Evolutionary conservation across 2,888 invertebrate species (phyloP).

Genomic region (Agrochola litura): DNA sequence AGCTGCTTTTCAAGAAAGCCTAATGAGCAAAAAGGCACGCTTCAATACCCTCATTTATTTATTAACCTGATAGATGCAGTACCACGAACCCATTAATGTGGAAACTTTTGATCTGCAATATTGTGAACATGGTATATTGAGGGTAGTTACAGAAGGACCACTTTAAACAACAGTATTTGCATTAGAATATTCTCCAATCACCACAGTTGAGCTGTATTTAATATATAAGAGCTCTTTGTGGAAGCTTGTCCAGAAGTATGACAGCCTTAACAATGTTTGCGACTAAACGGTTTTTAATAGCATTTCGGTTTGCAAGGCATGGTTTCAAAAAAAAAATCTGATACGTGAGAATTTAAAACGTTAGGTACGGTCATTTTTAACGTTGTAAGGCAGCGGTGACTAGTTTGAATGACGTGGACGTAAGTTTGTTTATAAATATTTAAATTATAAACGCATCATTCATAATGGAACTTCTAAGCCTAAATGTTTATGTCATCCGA

Average conservation of each 20-base stretch:
- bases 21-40: not conserved
- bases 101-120: slow-evolving; percentile 38
- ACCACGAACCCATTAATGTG: slow-evolving; percentile 14
- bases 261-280: not conserved
- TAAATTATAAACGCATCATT: not conserved
- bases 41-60: slow-evolving; percentile 2
- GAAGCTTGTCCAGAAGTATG: not conserved
- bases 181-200: not conserved
- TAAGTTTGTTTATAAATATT: not conserved
- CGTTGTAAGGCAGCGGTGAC: not conserved
- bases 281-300: not conserved
- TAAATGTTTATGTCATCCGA: not conserved
- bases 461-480: not conserved
- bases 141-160: not conserved
- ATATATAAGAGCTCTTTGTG: not conserved
- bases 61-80: slow-evolving; percentile 9
- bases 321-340: not conserved
- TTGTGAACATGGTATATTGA: not conserved
- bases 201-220: not conserved
- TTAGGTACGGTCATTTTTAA: not conserved
- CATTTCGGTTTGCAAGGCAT: not conserved
- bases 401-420: not conserved
- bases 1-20: not conserved
- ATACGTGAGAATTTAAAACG: not conserved
- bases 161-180: not conserved